These are phyloP conservation scores for Aphidius colemani DNA, from an alignment of 2,888 invertebrate species.

Conservation along the genomic window DNA sequence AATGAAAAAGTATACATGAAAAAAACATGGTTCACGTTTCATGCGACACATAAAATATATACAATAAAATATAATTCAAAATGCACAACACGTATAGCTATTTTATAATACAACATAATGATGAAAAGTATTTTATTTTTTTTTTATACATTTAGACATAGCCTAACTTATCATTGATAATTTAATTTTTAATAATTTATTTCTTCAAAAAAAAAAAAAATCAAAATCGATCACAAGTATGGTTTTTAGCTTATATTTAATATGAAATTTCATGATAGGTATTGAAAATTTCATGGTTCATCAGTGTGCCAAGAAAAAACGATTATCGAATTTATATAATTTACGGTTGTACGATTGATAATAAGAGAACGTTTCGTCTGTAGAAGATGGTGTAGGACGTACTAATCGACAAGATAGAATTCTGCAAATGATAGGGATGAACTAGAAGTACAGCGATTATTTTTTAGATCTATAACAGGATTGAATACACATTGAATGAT, in stretches of 20 bases:
- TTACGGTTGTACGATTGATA: slow-evolving; percentile 39
- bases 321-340: slow-evolving; percentile 34
- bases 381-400: slow-evolving; percentile 33
- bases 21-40: slow-evolving; percentile 2
- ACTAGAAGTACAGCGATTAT: slow-evolving; percentile 48
- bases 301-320: slow-evolving; percentile 12
- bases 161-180: too few relatives aligned
- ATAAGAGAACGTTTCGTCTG: slow-evolving; percentile 38
- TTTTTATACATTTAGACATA: too few relatives aligned
- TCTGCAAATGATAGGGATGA: slow-evolving; percentile 53
- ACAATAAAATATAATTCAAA: slow-evolving; percentile 37
- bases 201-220: slow-evolving; percentile 3
- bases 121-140: background rate
- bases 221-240: background rate
- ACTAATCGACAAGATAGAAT: slow-evolving; percentile 46
- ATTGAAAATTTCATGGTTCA: slow-evolving; percentile 11
- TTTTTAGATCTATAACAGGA: slow-evolving; percentile 53
- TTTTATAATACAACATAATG: slow-evolving; percentile 3
- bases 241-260: background rate
- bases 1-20: slow-evolving; percentile 2
- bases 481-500: slow-evolving; percentile 57
- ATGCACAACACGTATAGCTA: slow-evolving; percentile 42
- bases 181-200: background rate
- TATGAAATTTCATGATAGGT: background rate
- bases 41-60: slow-evolving; percentile 24